These are phyloP conservation scores for Dicrurus megarhynchus DNA, from an alignment of 2,113 vertebrate genomes.

Conservation along the genomic window DNA sequence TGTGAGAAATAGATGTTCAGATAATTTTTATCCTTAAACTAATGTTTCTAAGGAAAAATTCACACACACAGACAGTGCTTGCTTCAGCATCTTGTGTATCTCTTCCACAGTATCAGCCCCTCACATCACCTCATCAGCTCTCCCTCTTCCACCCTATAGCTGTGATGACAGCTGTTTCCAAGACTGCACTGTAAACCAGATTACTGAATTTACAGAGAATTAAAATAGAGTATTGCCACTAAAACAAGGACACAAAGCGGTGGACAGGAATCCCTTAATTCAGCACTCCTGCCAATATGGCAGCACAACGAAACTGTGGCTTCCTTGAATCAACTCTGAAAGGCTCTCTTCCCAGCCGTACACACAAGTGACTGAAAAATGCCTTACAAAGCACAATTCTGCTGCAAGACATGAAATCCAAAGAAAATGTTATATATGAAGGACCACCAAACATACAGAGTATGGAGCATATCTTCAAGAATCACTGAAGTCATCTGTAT, in stretches of 20 bases:
- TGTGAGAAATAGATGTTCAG: not conserved
- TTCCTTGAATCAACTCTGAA: not conserved
- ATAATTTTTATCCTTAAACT: not conserved
- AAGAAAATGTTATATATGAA: not conserved
- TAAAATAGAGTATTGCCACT: not conserved
- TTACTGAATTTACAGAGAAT: not conserved
- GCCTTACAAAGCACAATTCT: not conserved
- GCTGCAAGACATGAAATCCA: not conserved
- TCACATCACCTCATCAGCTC: not conserved
- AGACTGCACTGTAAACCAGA: not conserved
- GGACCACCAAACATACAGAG: not conserved
- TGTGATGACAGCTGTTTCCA: not conserved
- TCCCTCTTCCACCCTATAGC: not conserved
- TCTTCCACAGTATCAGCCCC: not conserved
- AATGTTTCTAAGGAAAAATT: not conserved
- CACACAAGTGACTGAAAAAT: not conserved
- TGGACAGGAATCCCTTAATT: not conserved
- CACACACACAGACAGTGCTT: not conserved
- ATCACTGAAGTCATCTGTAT: not conserved
- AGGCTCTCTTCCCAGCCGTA: not conserved
- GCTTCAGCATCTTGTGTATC: not conserved
- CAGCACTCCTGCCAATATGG: not conserved
- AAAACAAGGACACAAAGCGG: not conserved
- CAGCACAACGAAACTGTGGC: not conserved
- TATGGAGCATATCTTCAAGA: not conserved